Evolutionary conservation across 2,888 invertebrate genomes (phyloP).

Genomic region (Thera britannica): DNA sequence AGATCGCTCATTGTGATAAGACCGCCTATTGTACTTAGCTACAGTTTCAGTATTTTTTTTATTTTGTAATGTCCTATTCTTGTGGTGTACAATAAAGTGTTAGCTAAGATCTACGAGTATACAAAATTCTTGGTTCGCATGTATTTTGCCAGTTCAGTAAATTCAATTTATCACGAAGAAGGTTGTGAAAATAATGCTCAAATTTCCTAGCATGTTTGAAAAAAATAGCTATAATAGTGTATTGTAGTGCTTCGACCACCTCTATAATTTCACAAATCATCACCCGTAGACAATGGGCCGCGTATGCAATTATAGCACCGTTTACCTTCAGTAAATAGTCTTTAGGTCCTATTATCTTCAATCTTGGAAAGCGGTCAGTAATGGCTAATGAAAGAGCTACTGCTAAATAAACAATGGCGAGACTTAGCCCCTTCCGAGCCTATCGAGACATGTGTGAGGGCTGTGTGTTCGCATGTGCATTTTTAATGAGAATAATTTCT

Average conservation of each 20-base stretch:
- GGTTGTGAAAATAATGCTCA: too few relatives aligned
- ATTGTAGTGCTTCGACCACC: not conserved
- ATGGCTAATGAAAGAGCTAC: slow-evolving; percentile 1
- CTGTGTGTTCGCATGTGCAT: slow-evolving; percentile 14
- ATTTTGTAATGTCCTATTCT: too few relatives aligned
- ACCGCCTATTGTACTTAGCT: too few relatives aligned
- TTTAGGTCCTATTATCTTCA: slow-evolving; percentile 28
- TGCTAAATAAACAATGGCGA: slow-evolving; percentile 14
- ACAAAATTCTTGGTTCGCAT: too few relatives aligned
- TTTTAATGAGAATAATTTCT: slow-evolving; percentile 1
- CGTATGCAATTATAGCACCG: slow-evolving; percentile 22
- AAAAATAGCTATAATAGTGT: too few relatives aligned
- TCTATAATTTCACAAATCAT: slow-evolving; percentile 16
- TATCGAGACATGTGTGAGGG: slow-evolving; percentile 12
- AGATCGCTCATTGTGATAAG: too few relatives aligned
- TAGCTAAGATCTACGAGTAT: too few relatives aligned
- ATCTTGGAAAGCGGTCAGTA: slow-evolving; percentile 21
- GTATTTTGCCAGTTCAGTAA: too few relatives aligned
- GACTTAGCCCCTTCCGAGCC: not conserved
- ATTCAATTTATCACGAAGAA: too few relatives aligned
- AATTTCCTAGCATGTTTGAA: too few relatives aligned
- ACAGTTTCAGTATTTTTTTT: too few relatives aligned
- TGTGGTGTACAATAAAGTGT: too few relatives aligned
- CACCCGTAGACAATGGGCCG: not conserved
- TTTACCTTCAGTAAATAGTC: slow-evolving; percentile 24